Evolutionary conservation across 2,113 vertebrate species (phyloP).

Genomic region (Oxygymnocypris stewartii): DNA sequence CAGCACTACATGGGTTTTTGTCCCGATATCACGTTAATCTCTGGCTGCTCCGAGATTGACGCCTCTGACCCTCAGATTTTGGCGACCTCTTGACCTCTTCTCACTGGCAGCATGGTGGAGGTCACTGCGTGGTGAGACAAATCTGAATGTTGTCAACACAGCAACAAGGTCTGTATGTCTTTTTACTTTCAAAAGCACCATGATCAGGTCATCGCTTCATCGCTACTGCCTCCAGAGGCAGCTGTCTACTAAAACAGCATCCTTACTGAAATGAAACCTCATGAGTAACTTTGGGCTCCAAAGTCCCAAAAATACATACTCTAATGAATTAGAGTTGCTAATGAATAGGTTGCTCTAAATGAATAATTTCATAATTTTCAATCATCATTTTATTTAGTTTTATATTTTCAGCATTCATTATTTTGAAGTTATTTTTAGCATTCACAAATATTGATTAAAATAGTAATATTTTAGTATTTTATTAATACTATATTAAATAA

Average conservation of each 20-base stretch:
- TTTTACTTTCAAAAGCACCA: not conserved
- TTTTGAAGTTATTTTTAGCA: too few species aligned
- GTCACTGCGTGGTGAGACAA: slow-evolving; percentile 6
- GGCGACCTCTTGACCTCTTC: not conserved
- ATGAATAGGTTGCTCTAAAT: too few species aligned
- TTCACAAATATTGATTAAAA: too few species aligned
- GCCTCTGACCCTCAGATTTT: not conserved
- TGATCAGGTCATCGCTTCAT: not conserved
- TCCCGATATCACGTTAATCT: not conserved
- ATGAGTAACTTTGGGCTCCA: not conserved
- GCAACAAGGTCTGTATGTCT: slow-evolving; percentile 9
- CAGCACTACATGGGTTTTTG: not conserved
- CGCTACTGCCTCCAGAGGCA: not conserved
- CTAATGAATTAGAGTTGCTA: too few species aligned
- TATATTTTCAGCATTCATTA: too few species aligned
- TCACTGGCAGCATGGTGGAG: not conserved
- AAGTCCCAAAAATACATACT: too few species aligned
- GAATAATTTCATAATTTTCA: too few species aligned
- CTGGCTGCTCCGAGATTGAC: not conserved
- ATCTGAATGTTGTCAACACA: not conserved
- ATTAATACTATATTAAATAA: too few species aligned
- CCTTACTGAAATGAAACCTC: not conserved
- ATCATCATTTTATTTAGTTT: too few species aligned
- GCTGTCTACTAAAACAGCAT: not conserved
- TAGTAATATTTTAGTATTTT: too few species aligned